Evolutionary conservation across 2,113 vertebrate genomes (phyloP).

Genomic region (Chunga burmeisteri): DNA sequence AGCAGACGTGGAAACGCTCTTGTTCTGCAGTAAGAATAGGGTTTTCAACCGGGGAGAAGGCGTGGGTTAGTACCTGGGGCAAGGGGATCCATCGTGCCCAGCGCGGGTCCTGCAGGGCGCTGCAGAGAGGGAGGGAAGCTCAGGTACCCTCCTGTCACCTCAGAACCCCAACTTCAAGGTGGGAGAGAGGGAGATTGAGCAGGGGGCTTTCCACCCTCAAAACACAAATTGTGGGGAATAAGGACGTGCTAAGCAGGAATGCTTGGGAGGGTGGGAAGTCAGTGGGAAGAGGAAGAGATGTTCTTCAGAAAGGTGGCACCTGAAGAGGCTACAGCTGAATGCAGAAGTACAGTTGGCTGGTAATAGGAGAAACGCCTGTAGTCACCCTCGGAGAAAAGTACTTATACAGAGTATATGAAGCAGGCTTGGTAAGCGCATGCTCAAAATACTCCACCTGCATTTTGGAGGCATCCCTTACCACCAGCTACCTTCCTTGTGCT

Average conservation of each 20-base stretch:
- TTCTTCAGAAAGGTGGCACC: constrained; percentile 4
- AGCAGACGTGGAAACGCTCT: background rate
- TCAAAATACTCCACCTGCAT: background rate
- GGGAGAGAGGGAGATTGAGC: background rate
- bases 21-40: background rate
- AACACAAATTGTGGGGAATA: constrained; percentile 11
- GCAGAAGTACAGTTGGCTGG: background rate
- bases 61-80: accelerated
- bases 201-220: background rate
- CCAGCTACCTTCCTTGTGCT: background rate
- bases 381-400: background rate
- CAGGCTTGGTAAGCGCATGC: accelerated
- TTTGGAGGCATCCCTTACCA: background rate
- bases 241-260: background rate
- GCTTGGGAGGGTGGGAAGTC: background rate
- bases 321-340: background rate
- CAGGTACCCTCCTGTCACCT: background rate
- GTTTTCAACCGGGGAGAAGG: background rate
- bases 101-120: accelerated
- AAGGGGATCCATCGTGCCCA: background rate
- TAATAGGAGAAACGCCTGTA: background rate
- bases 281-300: background rate
- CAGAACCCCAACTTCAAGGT: background rate
- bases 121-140: background rate
- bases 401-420: background rate